phyloP scores from a whole-genome alignment of 2,888 invertebrate species.

The Noctua comes region DNA sequence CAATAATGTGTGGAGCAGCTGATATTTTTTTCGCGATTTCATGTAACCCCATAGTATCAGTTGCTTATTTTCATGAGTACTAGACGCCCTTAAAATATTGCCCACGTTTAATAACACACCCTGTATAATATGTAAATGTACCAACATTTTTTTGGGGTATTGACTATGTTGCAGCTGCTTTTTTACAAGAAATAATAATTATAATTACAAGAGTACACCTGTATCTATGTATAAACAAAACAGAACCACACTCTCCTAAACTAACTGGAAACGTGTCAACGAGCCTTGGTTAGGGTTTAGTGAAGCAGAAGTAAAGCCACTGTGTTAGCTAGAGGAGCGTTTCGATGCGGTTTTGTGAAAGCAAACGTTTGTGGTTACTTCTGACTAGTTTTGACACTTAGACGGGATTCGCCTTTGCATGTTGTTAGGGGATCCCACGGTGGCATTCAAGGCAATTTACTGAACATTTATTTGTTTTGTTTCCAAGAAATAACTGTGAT shows the following conservation, averaged over 20 bases:
- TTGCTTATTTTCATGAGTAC: no score
- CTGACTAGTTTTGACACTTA: constrained; percentile 55
- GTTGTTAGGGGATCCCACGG: constrained; percentile 1
- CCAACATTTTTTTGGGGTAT: not conserved
- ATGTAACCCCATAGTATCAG: no score
- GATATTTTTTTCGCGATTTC: no score
- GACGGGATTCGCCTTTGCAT: constrained; percentile 23
- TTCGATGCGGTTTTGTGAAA: constrained; percentile 59
- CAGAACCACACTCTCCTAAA: constrained; percentile 9
- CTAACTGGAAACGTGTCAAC: constrained; percentile 25
- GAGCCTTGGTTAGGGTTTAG: constrained; percentile 34
- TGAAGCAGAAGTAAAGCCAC: constrained; percentile 46
- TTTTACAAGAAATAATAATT: no score
- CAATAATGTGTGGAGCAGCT: no score
- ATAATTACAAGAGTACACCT: no score
- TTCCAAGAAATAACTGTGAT: not conserved
- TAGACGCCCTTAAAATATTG: no score
- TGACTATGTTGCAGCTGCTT: no score
- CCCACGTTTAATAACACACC: no score
- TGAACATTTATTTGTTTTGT: not conserved
- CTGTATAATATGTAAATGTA: no score
- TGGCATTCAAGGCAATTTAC: constrained; percentile 1
- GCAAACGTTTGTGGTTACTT: constrained; percentile 55
- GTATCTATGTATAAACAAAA: not conserved
- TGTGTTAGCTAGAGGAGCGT: constrained; percentile 31